Conservation (phyloP, 2,888 invertebrate genomes). For the Andrena bicolor region DNA sequence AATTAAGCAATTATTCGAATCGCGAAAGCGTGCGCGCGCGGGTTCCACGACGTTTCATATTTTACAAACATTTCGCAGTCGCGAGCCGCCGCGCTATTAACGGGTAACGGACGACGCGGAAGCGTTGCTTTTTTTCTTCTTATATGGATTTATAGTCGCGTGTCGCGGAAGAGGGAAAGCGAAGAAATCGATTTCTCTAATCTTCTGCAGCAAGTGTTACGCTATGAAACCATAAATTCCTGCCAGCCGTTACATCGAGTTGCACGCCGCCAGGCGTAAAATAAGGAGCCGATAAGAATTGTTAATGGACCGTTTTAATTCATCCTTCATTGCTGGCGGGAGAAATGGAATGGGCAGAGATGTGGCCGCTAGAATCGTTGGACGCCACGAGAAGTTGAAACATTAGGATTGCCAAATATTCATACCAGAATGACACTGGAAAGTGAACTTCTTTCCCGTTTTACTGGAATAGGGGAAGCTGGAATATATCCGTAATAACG, state of each 20-base stretch:
- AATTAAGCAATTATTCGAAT: constrained; percentile 50
- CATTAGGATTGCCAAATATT: not conserved
- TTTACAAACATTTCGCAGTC: not conserved
- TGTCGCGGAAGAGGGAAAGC: not conserved
- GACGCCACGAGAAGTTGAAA: not conserved
- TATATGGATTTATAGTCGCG: constrained; percentile 10
- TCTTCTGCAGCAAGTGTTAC: constrained; percentile 12
- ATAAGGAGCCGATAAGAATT: constrained; percentile 47
- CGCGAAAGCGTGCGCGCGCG: not conserved
- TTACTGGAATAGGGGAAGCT: no score
- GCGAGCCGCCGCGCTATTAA: constrained; percentile 10
- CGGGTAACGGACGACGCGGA: not conserved
- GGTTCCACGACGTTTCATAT: not conserved
- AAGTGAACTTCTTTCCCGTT: not conserved
- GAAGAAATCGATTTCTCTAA: constrained; percentile 44
- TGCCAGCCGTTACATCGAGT: constrained; percentile 41
- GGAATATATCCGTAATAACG: constrained; percentile 6
- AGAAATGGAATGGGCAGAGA: not conserved
- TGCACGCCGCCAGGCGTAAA: constrained; percentile 38
- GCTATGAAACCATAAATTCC: constrained; percentile 43
- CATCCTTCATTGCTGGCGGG: constrained; percentile 15
- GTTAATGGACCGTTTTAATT: constrained; percentile 34
- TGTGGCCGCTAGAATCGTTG: not conserved
- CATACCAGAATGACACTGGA: not conserved
- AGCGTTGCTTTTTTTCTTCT: not conserved